Evolutionary conservation across 2,888 invertebrate species (phyloP).

Genomic region (Anorthoa munda): DNA sequence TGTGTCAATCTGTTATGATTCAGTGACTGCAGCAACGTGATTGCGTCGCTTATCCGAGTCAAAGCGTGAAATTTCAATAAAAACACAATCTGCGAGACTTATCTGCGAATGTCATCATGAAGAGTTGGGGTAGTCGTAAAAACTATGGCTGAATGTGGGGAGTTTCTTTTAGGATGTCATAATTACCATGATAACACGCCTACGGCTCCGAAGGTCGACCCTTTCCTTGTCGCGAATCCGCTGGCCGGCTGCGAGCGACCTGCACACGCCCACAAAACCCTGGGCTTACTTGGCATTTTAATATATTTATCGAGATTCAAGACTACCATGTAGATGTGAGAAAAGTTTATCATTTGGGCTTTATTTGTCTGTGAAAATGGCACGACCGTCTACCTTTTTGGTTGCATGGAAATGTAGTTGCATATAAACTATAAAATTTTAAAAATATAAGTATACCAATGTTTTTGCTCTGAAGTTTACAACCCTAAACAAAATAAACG

Average conservation of each 20-base stretch:
- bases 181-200: constrained; percentile 78
- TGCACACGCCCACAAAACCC: constrained; percentile 69
- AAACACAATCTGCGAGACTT: constrained; percentile 62
- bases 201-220: constrained; percentile 75
- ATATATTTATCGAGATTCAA: constrained; percentile 51
- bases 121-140: constrained; percentile 65
- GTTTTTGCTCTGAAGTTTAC: neutral
- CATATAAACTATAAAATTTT: neutral
- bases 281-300: constrained; percentile 62
- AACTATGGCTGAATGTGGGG: constrained; percentile 68
- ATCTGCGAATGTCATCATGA: constrained; percentile 59
- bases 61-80: constrained; percentile 71
- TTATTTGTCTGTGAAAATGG: neutral
- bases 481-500: constrained; percentile 18
- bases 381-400: neutral
- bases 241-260: constrained; percentile 63
- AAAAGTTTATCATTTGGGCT: constrained; percentile 12
- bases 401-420: neutral
- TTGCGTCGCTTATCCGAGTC: constrained; percentile 43
- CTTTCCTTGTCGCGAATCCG: constrained; percentile 74
- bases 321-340: constrained; percentile 21
- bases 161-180: constrained; percentile 73
- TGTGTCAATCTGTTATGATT: constrained; percentile 35
- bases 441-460: neutral
- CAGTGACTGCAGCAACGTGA: constrained; percentile 60